Conservation (phyloP, 2,888 invertebrate species). For the Lasioglossum villosulum region DNA sequence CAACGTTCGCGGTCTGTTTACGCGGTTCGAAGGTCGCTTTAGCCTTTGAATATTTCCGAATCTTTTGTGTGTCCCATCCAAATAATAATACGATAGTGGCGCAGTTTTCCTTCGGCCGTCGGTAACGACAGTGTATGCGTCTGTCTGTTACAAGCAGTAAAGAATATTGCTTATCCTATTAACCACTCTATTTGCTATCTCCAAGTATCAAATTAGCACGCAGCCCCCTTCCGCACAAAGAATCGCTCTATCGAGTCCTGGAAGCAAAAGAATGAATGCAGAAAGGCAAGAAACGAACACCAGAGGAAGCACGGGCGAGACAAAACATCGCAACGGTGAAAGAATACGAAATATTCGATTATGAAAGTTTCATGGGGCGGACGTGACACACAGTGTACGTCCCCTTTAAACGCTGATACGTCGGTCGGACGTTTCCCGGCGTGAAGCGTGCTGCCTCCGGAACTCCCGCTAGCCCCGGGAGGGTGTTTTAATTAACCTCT, state of each 20-base stretch:
- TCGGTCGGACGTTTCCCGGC: conserved; percentile 48
- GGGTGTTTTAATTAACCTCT: conserved; percentile 64
- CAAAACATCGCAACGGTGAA: not conserved
- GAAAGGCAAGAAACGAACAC: not conserved
- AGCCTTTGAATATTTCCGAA: not conserved
- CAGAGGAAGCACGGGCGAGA: not conserved
- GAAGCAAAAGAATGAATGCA: not conserved
- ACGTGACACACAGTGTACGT: conserved; percentile 2
- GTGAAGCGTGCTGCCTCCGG: conserved; percentile 12
- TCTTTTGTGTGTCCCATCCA: not conserved
- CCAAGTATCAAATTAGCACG: not conserved
- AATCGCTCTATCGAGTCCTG: not conserved
- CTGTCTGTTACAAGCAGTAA: not conserved
- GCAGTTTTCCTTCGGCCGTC: not conserved
- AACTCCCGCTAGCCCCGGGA: conserved; percentile 2
- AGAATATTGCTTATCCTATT: not conserved
- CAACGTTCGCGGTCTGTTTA: not conserved
- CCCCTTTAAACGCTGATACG: conserved; percentile 56
- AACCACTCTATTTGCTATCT: not conserved
- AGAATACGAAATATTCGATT: conserved; percentile 40
- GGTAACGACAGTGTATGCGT: not conserved
- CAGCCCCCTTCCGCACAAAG: not conserved
- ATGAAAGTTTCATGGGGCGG: conserved; percentile 50
- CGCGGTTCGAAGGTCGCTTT: not conserved
- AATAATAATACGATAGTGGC: not conserved